Evolutionary conservation across 2,113 vertebrate species (phyloP).

Genomic region (Peucedramus taeniatus): DNA sequence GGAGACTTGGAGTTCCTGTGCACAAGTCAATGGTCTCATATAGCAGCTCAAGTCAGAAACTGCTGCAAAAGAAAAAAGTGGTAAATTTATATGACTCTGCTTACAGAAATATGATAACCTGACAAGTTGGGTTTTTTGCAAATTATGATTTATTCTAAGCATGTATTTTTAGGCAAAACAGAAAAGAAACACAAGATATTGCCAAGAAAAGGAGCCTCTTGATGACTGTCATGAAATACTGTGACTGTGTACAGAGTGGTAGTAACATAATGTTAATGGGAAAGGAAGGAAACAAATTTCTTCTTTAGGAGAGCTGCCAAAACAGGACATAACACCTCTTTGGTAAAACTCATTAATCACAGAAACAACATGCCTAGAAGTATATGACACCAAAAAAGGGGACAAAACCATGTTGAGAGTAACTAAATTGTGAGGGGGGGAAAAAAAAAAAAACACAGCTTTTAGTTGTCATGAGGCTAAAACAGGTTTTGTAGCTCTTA

Average conservation of each 20-base stretch:
- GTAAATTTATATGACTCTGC: background rate
- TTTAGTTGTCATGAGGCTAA: background rate
- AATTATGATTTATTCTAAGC: background rate
- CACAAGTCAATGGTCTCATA: background rate
- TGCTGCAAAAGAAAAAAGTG: background rate
- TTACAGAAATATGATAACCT: background rate
- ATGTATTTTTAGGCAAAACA: background rate
- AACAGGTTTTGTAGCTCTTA: background rate
- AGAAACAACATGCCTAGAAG: background rate
- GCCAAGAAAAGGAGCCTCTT: background rate
- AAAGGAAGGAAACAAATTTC: background rate
- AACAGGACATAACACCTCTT: background rate
- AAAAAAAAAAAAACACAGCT: background rate
- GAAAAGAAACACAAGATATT: background rate
- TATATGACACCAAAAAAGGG: background rate
- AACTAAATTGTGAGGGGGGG: background rate
- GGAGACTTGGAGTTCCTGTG: background rate
- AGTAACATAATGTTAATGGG: background rate
- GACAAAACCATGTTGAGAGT: background rate
- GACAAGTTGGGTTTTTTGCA: background rate
- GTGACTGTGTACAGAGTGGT: background rate
- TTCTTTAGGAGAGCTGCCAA: background rate
- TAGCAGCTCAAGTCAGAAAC: background rate
- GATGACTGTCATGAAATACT: background rate
- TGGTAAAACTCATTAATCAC: background rate